A percentile compares a stretch with the other conserved stretches of the same genome.
Conservation (phyloP, 1,140 invertebrate genomes). For the Cyrtorhinus lividipennis region DNA sequence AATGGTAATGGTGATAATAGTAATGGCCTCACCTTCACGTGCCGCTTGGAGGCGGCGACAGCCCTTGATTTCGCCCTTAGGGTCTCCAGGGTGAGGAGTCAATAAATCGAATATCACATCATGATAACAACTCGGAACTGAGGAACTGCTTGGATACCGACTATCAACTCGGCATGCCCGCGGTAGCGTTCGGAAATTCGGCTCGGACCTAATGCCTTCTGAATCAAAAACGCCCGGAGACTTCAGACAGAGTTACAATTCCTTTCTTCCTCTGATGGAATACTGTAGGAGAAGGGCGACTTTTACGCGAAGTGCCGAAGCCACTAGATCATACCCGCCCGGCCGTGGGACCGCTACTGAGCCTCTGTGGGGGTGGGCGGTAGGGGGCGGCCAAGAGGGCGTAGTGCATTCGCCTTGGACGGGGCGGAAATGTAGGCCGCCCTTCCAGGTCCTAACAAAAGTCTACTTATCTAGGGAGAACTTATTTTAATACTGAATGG, state of each 20-base stretch:
- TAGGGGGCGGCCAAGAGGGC: not conserved
- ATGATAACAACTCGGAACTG: not conserved
- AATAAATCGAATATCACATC: not conserved
- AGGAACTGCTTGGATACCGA: not conserved
- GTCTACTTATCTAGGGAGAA: too few species aligned
- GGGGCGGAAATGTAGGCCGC: too few species aligned
- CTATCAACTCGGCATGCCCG: not conserved
- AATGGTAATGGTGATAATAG: not conserved
- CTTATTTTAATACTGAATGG: too few species aligned
- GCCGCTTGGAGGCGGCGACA: constrained; percentile 13
- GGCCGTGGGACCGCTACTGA: not conserved
- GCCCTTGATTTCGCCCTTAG: constrained; percentile 11
- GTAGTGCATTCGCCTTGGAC: too few species aligned
- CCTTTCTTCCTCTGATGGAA: not conserved
- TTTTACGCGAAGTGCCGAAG: not conserved
- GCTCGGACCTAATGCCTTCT: not conserved
- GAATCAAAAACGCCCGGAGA: not conserved
- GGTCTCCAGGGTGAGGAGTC: constrained; percentile 2
- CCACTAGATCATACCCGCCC: not conserved
- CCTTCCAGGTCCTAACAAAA: too few species aligned
- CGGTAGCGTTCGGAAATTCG: not conserved
- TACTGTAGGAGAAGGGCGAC: not conserved
- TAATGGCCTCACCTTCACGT: constrained; percentile 3
- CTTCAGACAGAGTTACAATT: not conserved
- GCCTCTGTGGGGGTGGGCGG: too few species aligned